phyloP scores from a whole-genome alignment of 2,113 vertebrate genomes.

The Pantherophis guttatus region DNA sequence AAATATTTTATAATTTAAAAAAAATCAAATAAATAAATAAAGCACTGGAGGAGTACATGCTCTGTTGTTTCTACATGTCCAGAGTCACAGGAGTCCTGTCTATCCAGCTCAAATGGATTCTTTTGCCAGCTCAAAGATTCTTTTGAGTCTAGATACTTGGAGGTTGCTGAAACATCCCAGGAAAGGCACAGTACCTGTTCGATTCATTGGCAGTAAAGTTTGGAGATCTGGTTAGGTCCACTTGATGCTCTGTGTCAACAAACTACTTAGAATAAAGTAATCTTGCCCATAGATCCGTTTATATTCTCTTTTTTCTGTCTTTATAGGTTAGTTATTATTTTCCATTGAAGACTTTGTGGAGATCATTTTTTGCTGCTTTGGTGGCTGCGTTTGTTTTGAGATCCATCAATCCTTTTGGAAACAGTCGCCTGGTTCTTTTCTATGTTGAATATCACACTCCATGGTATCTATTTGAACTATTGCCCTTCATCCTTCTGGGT shows the following conservation, averaged over 20 bases:
- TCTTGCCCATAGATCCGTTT: slow-evolving; percentile 4
- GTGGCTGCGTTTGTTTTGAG: slow-evolving; percentile 96
- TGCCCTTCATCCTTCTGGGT: slow-evolving; percentile 96
- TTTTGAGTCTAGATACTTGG: not conserved
- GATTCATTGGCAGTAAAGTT: not conserved
- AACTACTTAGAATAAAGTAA: not conserved
- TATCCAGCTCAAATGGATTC: not conserved
- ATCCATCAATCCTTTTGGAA: slow-evolving; percentile 98
- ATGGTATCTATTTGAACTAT: slow-evolving; percentile 98
- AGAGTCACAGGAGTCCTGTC: not conserved
- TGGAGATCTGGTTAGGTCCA: not conserved
- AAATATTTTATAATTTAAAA: not conserved
- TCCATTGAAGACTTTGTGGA: slow-evolving; percentile 96
- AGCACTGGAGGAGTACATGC: not conserved
- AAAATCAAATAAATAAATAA: not conserved
- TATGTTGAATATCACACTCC: slow-evolving; percentile 99
- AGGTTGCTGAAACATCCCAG: not conserved
- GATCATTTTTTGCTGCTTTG: slow-evolving; percentile 96
- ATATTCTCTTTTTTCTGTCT: slow-evolving; percentile 5
- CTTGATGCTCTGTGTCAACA: not conserved
- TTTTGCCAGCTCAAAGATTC: not conserved
- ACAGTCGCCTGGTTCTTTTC: slow-evolving; percentile 96
- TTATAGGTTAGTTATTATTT: slow-evolving; percentile 97
- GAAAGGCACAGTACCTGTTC: not conserved
- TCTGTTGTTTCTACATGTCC: not conserved